phyloP scores from a whole-genome alignment of 2,888 invertebrate genomes.

The Suillia variegata region DNA sequence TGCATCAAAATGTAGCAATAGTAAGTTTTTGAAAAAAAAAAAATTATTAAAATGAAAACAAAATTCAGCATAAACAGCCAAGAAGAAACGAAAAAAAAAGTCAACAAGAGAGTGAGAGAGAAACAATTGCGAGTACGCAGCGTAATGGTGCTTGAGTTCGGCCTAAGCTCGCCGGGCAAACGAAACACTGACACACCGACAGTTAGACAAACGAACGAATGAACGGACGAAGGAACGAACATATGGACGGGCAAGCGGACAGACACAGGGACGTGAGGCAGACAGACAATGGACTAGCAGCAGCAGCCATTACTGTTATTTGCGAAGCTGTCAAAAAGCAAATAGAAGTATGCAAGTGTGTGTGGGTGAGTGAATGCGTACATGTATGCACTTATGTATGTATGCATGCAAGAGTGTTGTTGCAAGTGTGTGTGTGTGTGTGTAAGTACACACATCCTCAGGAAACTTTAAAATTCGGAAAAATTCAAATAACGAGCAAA shows the following conservation, averaged over 20 bases:
- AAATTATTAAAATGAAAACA: no score
- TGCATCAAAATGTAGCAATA: no score
- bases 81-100: no score
- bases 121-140: background rate
- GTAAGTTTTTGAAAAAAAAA: no score
- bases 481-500: slow-evolving; percentile 1
- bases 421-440: background rate
- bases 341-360: background rate
- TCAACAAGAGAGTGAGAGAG: no score
- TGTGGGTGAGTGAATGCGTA: background rate
- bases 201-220: no score
- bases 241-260: no score
- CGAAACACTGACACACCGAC: no score
- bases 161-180: background rate
- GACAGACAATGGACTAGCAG: background rate
- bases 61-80: no score
- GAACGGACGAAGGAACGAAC: no score
- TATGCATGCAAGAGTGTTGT: background rate
- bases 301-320: background rate
- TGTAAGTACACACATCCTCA: background rate
- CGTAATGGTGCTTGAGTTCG: background rate
- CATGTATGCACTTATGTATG: background rate
- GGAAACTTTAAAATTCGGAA: background rate
- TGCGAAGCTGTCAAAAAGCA: background rate
- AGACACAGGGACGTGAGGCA: no score